Evolutionary conservation across 2,888 invertebrate species (phyloP), one percentile per base, ranked within the genome.

Genomic region (Disparrhopalites patrizii): DNA sequence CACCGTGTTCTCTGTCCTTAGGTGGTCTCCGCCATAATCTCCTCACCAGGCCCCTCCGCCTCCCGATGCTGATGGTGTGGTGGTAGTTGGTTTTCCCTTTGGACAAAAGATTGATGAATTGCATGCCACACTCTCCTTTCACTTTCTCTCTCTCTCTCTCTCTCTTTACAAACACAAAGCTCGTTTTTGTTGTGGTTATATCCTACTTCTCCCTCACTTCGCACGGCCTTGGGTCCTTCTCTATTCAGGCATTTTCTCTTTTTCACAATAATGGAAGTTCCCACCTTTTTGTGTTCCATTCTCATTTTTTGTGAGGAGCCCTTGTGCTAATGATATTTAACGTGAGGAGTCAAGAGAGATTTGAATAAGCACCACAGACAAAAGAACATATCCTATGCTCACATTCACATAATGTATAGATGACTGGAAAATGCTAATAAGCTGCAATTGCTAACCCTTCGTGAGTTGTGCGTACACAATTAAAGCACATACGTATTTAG

Each of bases 61-160:
- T n/a, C n/a, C n/a, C n/a, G n/a, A n/a, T n/a, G n/a, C n/a, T n/a
- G n/a, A n/a, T n/a, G n/a, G n/a, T n/a, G n/a, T n/a, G n/a, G n/a
- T n/a, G n/a, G n/a, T n/a, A n/a, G n/a, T n/a, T 62, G 43, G 43
- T 58, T 62, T 61, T 63, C 38, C 58, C n/a, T n/a, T 47, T 31
- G 64, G 66, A 68, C 68, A 68, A 68, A 66, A 64, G 68, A 68
- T 68, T 68, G 68, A 68, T 68, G 66, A 68, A 68, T 68, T 57
- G 51, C 68, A 66, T 66, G 66, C 66, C 66, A 66, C 58, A 33
- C 25, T 66, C 66, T 57, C 57, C 62, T 65, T 61, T 66, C 36
- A 30, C 18, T 15, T 47, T 52, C 51, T 50, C 54, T 57, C 57
- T 57, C 8, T 55, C 31, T 43, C n/a, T n/a, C 23, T 47, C 25